A percentile compares a stretch with the other conserved stretches of the same genome.
Evolutionary conservation across 2,888 invertebrate genomes (phyloP).

Genomic region (Therioaphis trifolii): DNA sequence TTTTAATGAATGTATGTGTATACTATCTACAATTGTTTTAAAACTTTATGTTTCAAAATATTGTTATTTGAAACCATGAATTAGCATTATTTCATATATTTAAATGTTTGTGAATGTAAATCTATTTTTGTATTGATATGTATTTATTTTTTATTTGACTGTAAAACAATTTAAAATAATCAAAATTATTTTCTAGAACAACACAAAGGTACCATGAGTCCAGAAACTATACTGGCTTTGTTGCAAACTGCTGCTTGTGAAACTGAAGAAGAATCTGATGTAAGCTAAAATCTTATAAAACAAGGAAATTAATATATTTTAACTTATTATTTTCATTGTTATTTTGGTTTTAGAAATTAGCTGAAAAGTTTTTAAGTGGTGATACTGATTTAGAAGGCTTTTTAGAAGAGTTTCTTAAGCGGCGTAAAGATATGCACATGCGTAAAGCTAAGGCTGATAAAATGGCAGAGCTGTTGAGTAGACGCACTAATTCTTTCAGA

Average conservation of each 20-base stretch:
- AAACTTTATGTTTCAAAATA: too few species aligned
- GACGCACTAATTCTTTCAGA: conserved; percentile 64
- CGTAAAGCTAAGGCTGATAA: conserved; percentile 94
- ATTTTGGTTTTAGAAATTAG: conserved; percentile 74
- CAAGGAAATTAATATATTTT: not conserved
- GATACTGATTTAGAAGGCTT: conserved; percentile 83
- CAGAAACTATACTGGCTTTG: conserved; percentile 88
- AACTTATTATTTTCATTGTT: conserved; percentile 45
- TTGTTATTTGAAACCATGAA: too few species aligned
- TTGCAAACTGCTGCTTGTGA: conserved; percentile 92
- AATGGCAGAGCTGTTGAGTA: conserved; percentile 79
- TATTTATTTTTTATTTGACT: not conserved
- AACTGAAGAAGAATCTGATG: conserved; percentile 93
- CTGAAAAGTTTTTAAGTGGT: conserved; percentile 83
- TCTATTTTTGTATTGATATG: not conserved
- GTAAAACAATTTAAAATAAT: conserved; percentile 9
- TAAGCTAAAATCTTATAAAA: conserved; percentile 66
- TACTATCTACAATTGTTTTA: too few species aligned
- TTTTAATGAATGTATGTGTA: too few species aligned
- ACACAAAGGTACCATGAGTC: conserved; percentile 69
- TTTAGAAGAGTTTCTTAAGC: conserved; percentile 82
- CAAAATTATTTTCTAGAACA: conserved; percentile 64
- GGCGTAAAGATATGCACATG: conserved; percentile 81
- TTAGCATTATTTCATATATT: too few species aligned
- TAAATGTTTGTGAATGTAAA: not conserved